These are phyloP conservation scores for Ramphastos sulfuratus DNA, from an alignment of 2,113 vertebrate species.

Conservation along the genomic window DNA sequence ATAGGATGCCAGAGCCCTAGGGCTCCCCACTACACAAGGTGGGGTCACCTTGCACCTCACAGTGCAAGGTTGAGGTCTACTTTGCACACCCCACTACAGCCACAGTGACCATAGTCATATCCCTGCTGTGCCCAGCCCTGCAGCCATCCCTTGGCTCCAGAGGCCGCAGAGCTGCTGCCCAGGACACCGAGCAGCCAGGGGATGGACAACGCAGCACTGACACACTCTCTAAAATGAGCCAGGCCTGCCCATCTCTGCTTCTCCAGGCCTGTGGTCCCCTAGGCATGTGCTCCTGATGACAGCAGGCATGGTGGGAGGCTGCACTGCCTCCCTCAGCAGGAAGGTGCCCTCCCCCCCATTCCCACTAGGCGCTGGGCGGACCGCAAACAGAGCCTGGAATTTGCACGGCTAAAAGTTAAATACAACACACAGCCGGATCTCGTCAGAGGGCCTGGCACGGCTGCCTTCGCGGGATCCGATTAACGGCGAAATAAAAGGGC, in stretches of 20 bases:
- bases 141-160: not conserved
- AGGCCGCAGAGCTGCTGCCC: not conserved
- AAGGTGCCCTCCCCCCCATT: not conserved
- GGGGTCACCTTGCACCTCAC: not conserved
- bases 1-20: accelerated
- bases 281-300: not conserved
- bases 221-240: accelerated
- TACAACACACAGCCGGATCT: slow-evolving; percentile 49
- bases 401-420: slow-evolving; percentile 64
- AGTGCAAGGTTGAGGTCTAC: accelerated
- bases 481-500: slow-evolving; percentile 54
- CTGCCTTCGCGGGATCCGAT: slow-evolving; percentile 21
- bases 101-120: accelerated
- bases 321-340: not conserved
- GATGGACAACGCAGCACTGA: accelerated
- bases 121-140: not conserved
- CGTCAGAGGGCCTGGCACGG: slow-evolving; percentile 48
- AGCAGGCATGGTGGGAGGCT: not conserved
- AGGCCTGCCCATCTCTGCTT: not conserved
- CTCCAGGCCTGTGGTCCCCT: not conserved
- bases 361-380: not conserved
- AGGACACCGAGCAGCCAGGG: accelerated
- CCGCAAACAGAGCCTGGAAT: slow-evolving; percentile 64
- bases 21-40: not conserved
- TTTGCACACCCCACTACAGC: accelerated